phyloP scores from a whole-genome alignment of 92 coral and sea anemone genomes.

The Porites evermanni region DNA sequence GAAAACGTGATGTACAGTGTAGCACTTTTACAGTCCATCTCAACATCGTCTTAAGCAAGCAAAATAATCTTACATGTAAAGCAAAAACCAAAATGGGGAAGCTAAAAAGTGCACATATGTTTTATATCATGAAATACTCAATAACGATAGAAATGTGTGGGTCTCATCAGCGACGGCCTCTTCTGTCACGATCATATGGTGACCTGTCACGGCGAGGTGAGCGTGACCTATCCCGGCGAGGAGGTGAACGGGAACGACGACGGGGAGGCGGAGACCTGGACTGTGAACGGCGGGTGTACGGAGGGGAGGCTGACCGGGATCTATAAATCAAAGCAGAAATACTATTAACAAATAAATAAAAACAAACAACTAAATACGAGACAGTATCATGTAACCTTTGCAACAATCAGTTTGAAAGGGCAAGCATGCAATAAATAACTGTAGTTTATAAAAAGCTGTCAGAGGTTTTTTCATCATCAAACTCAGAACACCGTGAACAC shows the following conservation, averaged over 20 bases:
- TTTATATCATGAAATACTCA: not conserved
- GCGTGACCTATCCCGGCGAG: conserved; percentile 85
- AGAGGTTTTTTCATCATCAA: too few relatives aligned
- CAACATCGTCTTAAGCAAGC: not conserved
- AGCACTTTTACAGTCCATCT: too few relatives aligned
- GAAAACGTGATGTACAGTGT: too few relatives aligned
- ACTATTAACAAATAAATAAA: too few relatives aligned
- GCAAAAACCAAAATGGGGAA: not conserved
- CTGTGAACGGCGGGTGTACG: conserved; percentile 88
- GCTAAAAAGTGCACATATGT: not conserved
- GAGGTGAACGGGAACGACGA: conserved; percentile 85
- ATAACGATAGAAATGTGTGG: not conserved
- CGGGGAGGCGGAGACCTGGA: conserved; percentile 86
- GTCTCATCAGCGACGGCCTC: conserved; percentile 40
- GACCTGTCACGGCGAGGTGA: conserved; percentile 81
- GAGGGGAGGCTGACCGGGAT: conserved; percentile 81
- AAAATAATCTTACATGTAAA: too few relatives aligned
- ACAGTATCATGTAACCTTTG: not conserved
- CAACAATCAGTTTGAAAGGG: too few relatives aligned
- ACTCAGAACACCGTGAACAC: too few relatives aligned
- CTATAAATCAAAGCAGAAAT: conserved; percentile 39
- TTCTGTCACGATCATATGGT: conserved; percentile 50
- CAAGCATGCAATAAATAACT: too few relatives aligned
- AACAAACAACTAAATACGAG: not conserved
- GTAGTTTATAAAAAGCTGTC: too few relatives aligned